phyloP scores from a whole-genome alignment of 2,797 vertebrate genomes.

The Tarsius wallacei region DNA sequence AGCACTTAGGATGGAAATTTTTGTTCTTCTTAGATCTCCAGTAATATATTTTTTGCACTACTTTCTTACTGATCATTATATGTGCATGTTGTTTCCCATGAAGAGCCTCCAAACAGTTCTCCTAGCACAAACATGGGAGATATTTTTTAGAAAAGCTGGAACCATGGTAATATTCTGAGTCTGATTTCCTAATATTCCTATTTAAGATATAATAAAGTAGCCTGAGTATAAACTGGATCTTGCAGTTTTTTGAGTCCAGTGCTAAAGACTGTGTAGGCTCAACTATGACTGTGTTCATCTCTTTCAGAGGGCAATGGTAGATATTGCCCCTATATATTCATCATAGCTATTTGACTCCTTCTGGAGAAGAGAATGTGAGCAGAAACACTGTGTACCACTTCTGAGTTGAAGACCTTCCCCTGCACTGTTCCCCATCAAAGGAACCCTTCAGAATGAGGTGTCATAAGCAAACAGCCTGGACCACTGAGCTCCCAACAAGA shows the following conservation, averaged over 20 bases:
- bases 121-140: neutral
- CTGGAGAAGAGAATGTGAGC: neutral
- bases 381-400: rapidly evolving
- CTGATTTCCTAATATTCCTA: neutral
- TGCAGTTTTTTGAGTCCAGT: neutral
- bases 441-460: neutral
- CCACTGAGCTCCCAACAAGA: rapidly evolving
- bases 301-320: no score
- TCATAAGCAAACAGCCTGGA: no score
- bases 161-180: rapidly evolving
- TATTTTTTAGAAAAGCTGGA: neutral
- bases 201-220: neutral
- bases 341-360: rapidly evolving
- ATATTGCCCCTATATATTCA: neutral
- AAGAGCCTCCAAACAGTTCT: neutral
- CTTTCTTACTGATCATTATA: no score
- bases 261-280: neutral
- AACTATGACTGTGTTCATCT: neutral
- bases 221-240: neutral
- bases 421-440: rapidly evolving
- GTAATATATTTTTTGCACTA: neutral
- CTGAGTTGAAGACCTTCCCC: rapidly evolving
- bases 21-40: neutral
- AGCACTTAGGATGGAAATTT: conserved; percentile 11
- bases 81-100: no score